Evolutionary conservation across 1,140 invertebrate species (phyloP).

Genomic region (Polypedilum pembai): DNA sequence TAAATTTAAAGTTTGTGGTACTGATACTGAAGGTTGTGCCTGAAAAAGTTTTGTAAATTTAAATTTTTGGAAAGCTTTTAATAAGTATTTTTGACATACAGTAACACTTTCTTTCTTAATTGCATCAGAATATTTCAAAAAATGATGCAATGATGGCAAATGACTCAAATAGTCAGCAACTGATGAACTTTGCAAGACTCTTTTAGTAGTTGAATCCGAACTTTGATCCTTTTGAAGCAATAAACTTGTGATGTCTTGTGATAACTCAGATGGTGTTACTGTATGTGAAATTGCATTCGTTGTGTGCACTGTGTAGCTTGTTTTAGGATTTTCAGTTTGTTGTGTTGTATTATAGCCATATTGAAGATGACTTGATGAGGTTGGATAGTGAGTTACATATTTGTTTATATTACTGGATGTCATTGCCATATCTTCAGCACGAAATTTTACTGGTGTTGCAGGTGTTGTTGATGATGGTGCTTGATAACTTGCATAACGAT

Average conservation of each 20-base stretch:
- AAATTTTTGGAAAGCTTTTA: background rate
- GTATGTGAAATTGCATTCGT: constrained; percentile 35
- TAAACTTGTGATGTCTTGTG: constrained; percentile 33
- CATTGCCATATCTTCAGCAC: constrained; percentile 32
- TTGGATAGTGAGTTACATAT: constrained; percentile 33
- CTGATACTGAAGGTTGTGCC: constrained; percentile 38
- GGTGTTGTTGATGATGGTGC: constrained; percentile 38
- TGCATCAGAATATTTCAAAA: constrained; percentile 63
- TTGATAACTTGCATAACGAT: constrained; percentile 33
- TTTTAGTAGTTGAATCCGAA: constrained; percentile 20
- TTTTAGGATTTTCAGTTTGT: constrained; percentile 27
- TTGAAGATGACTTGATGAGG: constrained; percentile 36
- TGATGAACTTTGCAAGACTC: constrained; percentile 38
- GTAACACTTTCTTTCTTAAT: constrained; percentile 57
- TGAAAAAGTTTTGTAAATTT: too few species aligned
- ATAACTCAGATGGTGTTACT: constrained; percentile 34
- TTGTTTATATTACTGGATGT: constrained; percentile 36
- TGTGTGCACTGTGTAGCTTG: constrained; percentile 29
- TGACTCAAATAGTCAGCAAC: constrained; percentile 75
- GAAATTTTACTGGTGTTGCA: constrained; percentile 34
- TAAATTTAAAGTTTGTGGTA: constrained; percentile 39
- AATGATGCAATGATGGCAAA: constrained; percentile 67
- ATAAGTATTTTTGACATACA: background rate
- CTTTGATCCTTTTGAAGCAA: constrained; percentile 33
- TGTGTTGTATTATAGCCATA: constrained; percentile 29